Base-by-base conservation (phyloP, 2,113 vertebrate genomes). In the Sisor rabdophorus region DNA sequence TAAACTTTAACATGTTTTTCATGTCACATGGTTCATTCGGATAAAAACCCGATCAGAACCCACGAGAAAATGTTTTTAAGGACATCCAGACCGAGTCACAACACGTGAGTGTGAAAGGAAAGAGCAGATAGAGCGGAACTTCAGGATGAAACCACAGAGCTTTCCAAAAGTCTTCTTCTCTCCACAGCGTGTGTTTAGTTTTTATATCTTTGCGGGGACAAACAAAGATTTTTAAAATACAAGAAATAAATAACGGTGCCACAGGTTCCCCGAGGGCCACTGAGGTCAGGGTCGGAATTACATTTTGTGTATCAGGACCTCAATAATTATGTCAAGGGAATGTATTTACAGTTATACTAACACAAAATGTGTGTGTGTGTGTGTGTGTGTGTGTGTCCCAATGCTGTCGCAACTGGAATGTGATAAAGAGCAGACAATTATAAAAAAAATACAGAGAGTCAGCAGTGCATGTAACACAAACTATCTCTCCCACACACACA, bases 391-490 rank as follows among this genome's bases (percentile, higher is more conserved):
- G n/a, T 71, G 28, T 22, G 59, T 65, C 53, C 24, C 28, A 60
- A 58, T 6, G 7, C 19, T 48, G 28, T 68, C 48, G 76, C 28
- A 78, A 71, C 76, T 50, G 50, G 28, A 44, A 40, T 52, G n/a
- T n/a, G 76, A 78, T 78, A 78, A 69, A 61, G 64, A 70, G 30
- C 47, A 67, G 60, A 32, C 44, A 74, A 48, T 64, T 30, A 54
- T 9, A 40, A 76, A 64, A 72, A 69, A 56, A 12, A 55, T 36
- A 52, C 19, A 53, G 70, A 71, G 67, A 71, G 67, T 71, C 48
- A 76, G 63, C 75, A 70, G n/a, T 24, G 20, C 60, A 58, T 48
- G 36, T 55, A 22, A 50, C 26, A 58, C n/a, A 50, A 28, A 22
- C 44, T 47, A 10, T 30, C 40, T 47, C 12, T 65, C n/a, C 9